Evolutionary conservation across 2,797 vertebrate genomes (phyloP), one percentile per base, ranked within the genome.

Genomic region (Pipistrellus pygmaeus): DNA sequence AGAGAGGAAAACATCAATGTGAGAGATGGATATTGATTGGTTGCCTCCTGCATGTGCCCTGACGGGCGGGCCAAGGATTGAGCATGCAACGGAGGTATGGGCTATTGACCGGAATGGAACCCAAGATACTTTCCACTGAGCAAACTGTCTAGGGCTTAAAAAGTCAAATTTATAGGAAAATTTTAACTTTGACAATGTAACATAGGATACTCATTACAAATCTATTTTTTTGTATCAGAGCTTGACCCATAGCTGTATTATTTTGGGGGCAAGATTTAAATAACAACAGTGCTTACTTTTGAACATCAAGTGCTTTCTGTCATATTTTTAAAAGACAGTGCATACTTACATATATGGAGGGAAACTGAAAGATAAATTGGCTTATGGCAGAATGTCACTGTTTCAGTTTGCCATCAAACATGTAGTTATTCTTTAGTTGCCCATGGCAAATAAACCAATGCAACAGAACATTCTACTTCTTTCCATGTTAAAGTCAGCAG

Each of bases 201-300:
- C 27, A 46, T 41, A 30, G 72, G 41, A 80, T 85, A 8, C 3
- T 32, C 20, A 60, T 91, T 90, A 77, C 51, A 85, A 77, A 95
- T 53, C n/a, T 91, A 5, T 94, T 96, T 80, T 8, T 23, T 80
- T 68, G 15, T 87, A 46, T 87, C 57, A 85, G 35, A 32, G 66
- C 53, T 80, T 92, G 64, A 66, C 27, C n/a, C 30, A 46, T 53
- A 88, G 27, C 75, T 89, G 51, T 81, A 76, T 60, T 94, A 44
- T 90, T 93, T 90, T 62, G 44, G 35, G 44, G 35, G 30, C 27
- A 82, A 80, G 25, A 11, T 90, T 96, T 87, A 93, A 93, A 62
- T 93, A 90, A 78, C 32, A 83, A 48, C 27, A 80, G 18, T 71
- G 51, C n/a, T 95, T 96, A 38, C 51, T 91, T 87, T 89, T 90